Conservation (phyloP, 2,888 invertebrate species). For the Drosophila pseudotalamancana region DNA sequence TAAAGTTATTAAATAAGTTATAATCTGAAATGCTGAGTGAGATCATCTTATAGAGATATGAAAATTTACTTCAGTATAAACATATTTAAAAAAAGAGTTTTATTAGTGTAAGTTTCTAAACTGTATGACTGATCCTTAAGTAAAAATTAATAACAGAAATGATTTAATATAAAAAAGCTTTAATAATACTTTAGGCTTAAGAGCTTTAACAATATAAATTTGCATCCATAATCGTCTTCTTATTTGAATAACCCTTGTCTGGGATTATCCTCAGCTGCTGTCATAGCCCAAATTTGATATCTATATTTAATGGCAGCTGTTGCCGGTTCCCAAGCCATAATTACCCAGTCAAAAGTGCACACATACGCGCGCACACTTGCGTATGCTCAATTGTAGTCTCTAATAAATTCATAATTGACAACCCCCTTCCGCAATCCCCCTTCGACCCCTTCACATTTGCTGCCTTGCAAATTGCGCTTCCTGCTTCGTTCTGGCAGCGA, state of each 20-base stretch:
- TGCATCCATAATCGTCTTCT: background rate
- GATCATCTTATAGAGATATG: too few relatives aligned
- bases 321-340: slow-evolving; percentile 35
- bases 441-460: slow-evolving; percentile 38
- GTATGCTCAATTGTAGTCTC: slow-evolving; percentile 53
- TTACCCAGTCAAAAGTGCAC: slow-evolving; percentile 30
- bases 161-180: background rate
- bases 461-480: slow-evolving; percentile 56
- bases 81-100: too few relatives aligned
- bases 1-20: too few relatives aligned
- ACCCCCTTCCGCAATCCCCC: slow-evolving; percentile 4
- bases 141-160: background rate
- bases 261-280: slow-evolving; percentile 11
- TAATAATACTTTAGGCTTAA: background rate
- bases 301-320: slow-evolving; percentile 31
- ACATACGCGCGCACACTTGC: background rate
- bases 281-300: slow-evolving; percentile 4
- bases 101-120: too few relatives aligned
- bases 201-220: background rate
- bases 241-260: background rate
- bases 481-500: slow-evolving; percentile 30
- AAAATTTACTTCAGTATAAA: too few relatives aligned
- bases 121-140: too few relatives aligned
- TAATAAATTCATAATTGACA: slow-evolving; percentile 77
- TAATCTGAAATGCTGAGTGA: too few relatives aligned